phyloP scores from a whole-genome alignment of 2,797 vertebrate genomes.

The Micromesistius poutassou region DNA sequence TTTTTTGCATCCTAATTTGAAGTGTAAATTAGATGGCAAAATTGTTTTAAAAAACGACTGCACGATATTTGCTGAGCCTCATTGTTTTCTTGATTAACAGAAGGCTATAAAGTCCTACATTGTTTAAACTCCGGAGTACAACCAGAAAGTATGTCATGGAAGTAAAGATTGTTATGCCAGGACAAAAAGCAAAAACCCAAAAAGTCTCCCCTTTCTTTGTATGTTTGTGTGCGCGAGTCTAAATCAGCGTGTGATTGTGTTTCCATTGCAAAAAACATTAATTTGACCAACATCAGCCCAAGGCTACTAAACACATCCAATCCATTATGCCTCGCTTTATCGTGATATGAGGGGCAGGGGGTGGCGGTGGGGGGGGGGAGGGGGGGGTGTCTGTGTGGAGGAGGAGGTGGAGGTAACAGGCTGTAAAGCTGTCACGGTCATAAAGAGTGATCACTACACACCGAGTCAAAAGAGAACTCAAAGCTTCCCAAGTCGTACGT shows the following conservation, averaged over 20 bases:
- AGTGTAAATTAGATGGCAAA: slow-evolving; percentile 51
- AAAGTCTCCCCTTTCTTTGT: slow-evolving; percentile 41
- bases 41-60: slow-evolving; percentile 9
- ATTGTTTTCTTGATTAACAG: slow-evolving; percentile 38
- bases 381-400: neutral
- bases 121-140: slow-evolving; percentile 19
- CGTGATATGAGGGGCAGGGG: slow-evolving; percentile 63
- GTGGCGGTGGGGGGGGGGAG: neutral
- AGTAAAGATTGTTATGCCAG: slow-evolving; percentile 41
- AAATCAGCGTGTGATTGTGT: slow-evolving; percentile 51
- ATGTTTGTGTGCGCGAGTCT: slow-evolving; percentile 39
- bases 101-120: slow-evolving; percentile 14
- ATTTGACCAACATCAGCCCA: slow-evolving; percentile 77
- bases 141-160: slow-evolving; percentile 24
- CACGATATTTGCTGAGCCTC: slow-evolving; percentile 21
- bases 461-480: slow-evolving; percentile 65
- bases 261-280: slow-evolving; percentile 74
- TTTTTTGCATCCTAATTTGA: slow-evolving; percentile 42
- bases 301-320: slow-evolving; percentile 78
- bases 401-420: slow-evolving; percentile 60
- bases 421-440: slow-evolving; percentile 78
- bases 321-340: slow-evolving; percentile 77
- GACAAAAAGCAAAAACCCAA: slow-evolving; percentile 52
- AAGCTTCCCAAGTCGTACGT: slow-evolving; percentile 60
- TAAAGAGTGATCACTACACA: slow-evolving; percentile 72